phyloP scores from a whole-genome alignment of 2,888 invertebrate species.

The Bellardia bayeri region DNA sequence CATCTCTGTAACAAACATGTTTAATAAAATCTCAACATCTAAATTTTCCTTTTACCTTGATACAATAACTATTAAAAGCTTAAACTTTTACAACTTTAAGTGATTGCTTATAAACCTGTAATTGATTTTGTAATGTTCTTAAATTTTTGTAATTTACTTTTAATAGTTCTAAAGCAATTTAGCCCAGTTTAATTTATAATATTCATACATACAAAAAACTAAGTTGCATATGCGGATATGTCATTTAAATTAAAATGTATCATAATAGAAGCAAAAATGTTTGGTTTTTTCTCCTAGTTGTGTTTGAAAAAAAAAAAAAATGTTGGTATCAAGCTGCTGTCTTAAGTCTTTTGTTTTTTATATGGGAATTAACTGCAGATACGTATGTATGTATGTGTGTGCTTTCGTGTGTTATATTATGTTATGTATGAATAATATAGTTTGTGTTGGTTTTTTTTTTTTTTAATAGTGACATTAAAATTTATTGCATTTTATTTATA shows the following conservation, averaged over 20 bases:
- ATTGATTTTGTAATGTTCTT: slow-evolving; percentile 22
- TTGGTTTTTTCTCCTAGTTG: not conserved
- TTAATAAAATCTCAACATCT: slow-evolving; percentile 14
- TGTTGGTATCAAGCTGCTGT: slow-evolving; percentile 47
- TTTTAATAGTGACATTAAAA: slow-evolving; percentile 64
- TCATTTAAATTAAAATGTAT: slow-evolving; percentile 64
- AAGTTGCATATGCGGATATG: slow-evolving; percentile 68
- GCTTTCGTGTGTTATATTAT: not conserved
- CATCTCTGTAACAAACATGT: not conserved
- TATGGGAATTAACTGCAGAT: not conserved
- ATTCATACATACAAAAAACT: not conserved
- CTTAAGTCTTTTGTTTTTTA: slow-evolving; percentile 67
- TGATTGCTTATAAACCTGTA: not conserved
- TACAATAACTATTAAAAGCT: not conserved
- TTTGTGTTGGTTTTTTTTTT: slow-evolving; percentile 26
- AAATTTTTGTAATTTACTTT: slow-evolving; percentile 27
- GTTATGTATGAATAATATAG: slow-evolving; percentile 27
- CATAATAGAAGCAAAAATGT: slow-evolving; percentile 34
- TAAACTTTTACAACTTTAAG: not conserved
- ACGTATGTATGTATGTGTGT: not conserved
- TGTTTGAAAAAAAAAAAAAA: slow-evolving; percentile 32
- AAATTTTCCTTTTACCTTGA: slow-evolving; percentile 2
- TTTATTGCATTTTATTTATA: slow-evolving; percentile 60
- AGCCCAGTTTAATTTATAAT: slow-evolving; percentile 40
- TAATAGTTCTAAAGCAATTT: slow-evolving; percentile 48